A percentile compares a stretch with the other conserved stretches of the same genome.
Conservation (phyloP, 2,113 vertebrate genomes). For the Stictonetta naevosa region DNA sequence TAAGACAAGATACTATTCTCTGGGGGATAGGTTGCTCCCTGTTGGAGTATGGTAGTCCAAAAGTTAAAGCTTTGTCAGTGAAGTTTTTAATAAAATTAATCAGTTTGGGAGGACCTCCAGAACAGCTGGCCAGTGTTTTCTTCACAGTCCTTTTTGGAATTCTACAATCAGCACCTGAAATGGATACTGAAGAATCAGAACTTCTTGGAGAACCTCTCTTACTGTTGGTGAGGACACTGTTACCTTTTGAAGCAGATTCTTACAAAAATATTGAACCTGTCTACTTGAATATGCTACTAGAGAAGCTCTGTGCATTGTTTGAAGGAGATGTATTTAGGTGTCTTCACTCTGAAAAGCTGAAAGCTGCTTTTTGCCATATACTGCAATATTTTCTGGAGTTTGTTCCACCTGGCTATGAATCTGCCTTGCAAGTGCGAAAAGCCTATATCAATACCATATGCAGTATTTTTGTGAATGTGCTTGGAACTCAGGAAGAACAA, state of each 20-base stretch:
- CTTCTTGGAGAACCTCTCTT: slow-evolving; percentile 82
- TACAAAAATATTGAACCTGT: slow-evolving; percentile 83
- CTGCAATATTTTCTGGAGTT: slow-evolving; percentile 86
- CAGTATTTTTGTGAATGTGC: slow-evolving; percentile 75
- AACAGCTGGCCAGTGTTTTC: slow-evolving; percentile 82
- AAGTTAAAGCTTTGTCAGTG: slow-evolving; percentile 80
- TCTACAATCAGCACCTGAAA: slow-evolving; percentile 75
- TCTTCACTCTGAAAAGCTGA: slow-evolving; percentile 81
- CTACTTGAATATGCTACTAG: slow-evolving; percentile 87
- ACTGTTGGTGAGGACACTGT: slow-evolving; percentile 81
- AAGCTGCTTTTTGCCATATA: slow-evolving; percentile 82
- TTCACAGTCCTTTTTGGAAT: slow-evolving; percentile 85
- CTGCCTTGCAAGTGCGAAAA: slow-evolving; percentile 80
- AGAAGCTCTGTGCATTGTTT: slow-evolving; percentile 84
- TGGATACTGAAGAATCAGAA: slow-evolving; percentile 67
- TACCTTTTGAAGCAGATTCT: slow-evolving; percentile 76
- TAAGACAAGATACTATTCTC: slow-evolving; percentile 77
- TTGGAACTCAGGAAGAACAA: slow-evolving; percentile 84
- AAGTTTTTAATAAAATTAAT: slow-evolving; percentile 82
- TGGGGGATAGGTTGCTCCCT: slow-evolving; percentile 88
- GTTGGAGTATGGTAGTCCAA: slow-evolving; percentile 79
- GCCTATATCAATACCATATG: slow-evolving; percentile 81
- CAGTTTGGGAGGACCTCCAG: slow-evolving; percentile 85
- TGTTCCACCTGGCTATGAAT: slow-evolving; percentile 85
- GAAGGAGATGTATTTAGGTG: slow-evolving; percentile 72